Percentiles rank a stretch among this genome's conserved stretches.
phyloP scores from a whole-genome alignment of 2,113 vertebrate genomes.

The Nestor notabilis region DNA sequence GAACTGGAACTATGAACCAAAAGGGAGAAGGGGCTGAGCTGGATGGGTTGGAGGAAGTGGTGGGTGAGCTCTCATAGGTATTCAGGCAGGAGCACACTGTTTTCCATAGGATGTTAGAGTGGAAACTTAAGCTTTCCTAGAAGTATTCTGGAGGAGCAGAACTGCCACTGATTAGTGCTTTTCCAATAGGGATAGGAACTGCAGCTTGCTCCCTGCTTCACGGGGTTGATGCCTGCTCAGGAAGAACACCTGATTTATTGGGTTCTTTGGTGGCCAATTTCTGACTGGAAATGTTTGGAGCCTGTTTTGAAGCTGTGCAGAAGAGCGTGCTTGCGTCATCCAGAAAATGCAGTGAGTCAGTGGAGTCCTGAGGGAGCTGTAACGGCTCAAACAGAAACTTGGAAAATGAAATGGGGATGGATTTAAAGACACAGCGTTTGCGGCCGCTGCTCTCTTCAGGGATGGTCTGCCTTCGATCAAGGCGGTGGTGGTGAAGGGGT shows the following conservation, averaged over 20 bases:
- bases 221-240: background rate
- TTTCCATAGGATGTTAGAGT: background rate
- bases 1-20: background rate
- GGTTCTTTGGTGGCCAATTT: constrained; percentile 8
- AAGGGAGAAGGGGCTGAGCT: background rate
- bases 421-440: constrained; percentile 74
- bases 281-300: constrained; percentile 50
- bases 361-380: constrained; percentile 70
- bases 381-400: constrained; percentile 70
- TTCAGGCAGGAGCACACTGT: background rate
- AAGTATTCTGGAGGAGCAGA: background rate
- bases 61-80: background rate
- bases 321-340: constrained; percentile 73
- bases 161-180: background rate
- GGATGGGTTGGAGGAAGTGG: background rate
- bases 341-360: constrained; percentile 74
- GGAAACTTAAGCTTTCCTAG: background rate
- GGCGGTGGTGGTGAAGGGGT: constrained; percentile 27
- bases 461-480: background rate
- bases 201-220: background rate
- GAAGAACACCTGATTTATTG: background rate
- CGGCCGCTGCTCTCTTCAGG: background rate
- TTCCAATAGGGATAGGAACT: background rate
- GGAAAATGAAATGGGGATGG: constrained; percentile 31
- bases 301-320: constrained; percentile 71